phyloP scores from a whole-genome alignment of 2,113 vertebrate genomes.

The Gallinago paraguaiae region DNA sequence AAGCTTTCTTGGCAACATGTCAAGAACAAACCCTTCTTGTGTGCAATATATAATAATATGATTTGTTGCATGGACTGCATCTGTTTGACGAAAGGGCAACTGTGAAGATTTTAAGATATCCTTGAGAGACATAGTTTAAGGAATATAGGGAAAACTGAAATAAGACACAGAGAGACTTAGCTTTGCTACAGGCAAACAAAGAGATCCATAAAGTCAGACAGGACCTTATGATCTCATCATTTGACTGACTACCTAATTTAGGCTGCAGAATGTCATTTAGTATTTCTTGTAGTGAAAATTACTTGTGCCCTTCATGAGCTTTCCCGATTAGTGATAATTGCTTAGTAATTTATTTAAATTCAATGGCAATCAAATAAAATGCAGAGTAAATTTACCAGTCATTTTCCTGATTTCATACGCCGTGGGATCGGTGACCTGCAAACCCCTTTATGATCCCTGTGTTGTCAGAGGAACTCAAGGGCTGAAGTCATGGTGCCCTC shows the following conservation, averaged over 20 bases:
- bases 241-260: neutral
- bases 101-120: neutral
- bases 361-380: conserved; percentile 40
- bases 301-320: neutral
- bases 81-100: neutral
- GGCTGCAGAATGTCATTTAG: neutral
- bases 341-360: conserved; percentile 32
- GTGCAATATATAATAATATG: neutral
- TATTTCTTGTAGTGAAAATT: neutral
- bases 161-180: neutral
- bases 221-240: neutral
- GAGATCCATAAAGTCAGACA: neutral
- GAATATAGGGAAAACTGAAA: neutral
- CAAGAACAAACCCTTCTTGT: conserved; percentile 4
- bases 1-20: conserved; percentile 48
- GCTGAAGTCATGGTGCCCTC: conserved; percentile 29
- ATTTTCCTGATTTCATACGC: conserved; percentile 52
- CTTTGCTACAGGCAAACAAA: neutral
- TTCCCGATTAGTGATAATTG: neutral
- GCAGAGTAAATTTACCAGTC: conserved; percentile 16
- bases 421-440: conserved; percentile 61
- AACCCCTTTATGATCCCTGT: conserved; percentile 58
- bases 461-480: conserved; percentile 55
- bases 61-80: neutral
- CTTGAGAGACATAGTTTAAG: neutral